Evolutionary conservation across 1,140 invertebrate species (phyloP).

Genomic region (Bombyx mori): DNA sequence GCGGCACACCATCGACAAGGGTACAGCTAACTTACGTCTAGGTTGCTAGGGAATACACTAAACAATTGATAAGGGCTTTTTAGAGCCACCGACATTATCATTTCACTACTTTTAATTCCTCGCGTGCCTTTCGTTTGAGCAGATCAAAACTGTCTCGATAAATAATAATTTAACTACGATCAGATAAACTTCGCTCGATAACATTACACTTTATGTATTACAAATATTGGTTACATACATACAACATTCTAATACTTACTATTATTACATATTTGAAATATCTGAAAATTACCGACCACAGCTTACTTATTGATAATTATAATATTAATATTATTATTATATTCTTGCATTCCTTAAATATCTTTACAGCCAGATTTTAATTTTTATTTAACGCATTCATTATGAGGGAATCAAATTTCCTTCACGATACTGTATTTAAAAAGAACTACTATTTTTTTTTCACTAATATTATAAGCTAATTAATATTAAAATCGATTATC

Average conservation of each 20-base stretch:
- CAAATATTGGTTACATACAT: neutral
- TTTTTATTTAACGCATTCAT: too few species aligned
- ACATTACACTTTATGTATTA: neutral
- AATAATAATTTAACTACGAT: conserved; percentile 15
- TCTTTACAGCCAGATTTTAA: too few species aligned
- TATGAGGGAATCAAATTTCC: too few species aligned
- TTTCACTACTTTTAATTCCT: conserved; percentile 62
- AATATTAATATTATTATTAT: too few species aligned
- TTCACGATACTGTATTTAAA: too few species aligned
- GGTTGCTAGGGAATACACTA: conserved; percentile 35
- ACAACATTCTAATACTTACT: neutral
- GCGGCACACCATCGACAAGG: neutral
- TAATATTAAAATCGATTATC: too few species aligned
- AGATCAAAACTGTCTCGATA: conserved; percentile 37
- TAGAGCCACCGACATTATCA: conserved; percentile 19
- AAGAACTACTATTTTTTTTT: too few species aligned
- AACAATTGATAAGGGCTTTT: conserved; percentile 28
- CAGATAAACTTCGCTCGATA: conserved; percentile 1
- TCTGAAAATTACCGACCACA: neutral
- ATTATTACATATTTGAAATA: conserved; percentile 6
- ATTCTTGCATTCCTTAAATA: too few species aligned
- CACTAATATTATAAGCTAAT: too few species aligned
- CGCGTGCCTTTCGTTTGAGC: conserved; percentile 51
- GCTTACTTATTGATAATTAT: neutral
- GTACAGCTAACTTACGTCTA: conserved; percentile 36